Conservation (phyloP, 1,140 invertebrate species). For the Macrobrachium rosenbergii region DNA sequence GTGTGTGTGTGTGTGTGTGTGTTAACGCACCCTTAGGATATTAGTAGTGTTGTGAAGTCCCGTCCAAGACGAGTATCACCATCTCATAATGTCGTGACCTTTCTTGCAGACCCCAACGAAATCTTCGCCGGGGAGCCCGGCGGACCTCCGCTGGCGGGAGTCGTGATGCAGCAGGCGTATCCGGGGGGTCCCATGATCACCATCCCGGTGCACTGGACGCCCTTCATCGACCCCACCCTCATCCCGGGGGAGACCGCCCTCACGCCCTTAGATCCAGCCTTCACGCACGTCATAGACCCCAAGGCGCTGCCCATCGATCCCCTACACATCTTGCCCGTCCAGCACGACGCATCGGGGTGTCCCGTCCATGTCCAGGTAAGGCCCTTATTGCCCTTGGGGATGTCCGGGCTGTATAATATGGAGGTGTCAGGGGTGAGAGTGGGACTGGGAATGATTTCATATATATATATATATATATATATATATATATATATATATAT, state of each 20-base stretch:
- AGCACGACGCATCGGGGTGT: slow-evolving; percentile 64
- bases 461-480: too few relatives aligned
- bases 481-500: too few relatives aligned
- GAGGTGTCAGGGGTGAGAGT: too few relatives aligned
- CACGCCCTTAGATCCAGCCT: slow-evolving; percentile 65
- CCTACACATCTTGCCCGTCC: slow-evolving; percentile 64
- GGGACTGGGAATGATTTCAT: too few relatives aligned
- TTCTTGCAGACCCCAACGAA: slow-evolving; percentile 46
- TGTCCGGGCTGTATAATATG: background rate
- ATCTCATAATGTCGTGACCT: background rate
- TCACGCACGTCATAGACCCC: slow-evolving; percentile 66
- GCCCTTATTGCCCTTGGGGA: background rate
- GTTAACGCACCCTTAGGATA: too few relatives aligned
- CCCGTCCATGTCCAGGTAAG: slow-evolving; percentile 65
- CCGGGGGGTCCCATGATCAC: slow-evolving; percentile 64
- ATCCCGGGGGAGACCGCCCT: slow-evolving; percentile 66
- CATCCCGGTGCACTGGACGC: slow-evolving; percentile 65
- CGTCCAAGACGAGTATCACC: too few relatives aligned
- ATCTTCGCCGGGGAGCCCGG: slow-evolving; percentile 52
- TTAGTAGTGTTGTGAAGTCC: too few relatives aligned
- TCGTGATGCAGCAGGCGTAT: slow-evolving; percentile 66
- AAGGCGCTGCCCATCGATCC: slow-evolving; percentile 64
- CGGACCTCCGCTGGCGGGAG: slow-evolving; percentile 61
- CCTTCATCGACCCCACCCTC: slow-evolving; percentile 63
- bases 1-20: too few relatives aligned